Percentiles rank a stretch among this genome's conserved stretches.
Conservation (phyloP, 2,797 vertebrate genomes). For the Acrocephalus scirpaceus region DNA sequence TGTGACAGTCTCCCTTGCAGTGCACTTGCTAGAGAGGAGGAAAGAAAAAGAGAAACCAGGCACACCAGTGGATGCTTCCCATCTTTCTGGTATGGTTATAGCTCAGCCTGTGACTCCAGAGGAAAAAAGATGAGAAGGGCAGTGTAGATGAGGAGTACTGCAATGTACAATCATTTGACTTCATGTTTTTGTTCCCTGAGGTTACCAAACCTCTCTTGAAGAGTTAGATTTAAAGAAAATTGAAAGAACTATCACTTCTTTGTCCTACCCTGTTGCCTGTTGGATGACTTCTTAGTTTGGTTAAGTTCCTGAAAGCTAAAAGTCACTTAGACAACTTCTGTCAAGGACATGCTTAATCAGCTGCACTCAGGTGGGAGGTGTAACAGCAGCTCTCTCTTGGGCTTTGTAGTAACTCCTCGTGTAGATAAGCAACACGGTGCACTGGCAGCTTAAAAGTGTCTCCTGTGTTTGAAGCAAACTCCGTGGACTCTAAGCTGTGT, state of each 20-base stretch:
- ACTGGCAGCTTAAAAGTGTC: constrained; percentile 51
- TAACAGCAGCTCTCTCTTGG: constrained; percentile 33
- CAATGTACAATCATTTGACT: neutral
- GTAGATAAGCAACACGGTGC: constrained; percentile 44
- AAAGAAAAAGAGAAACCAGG: neutral
- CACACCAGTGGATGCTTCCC: neutral
- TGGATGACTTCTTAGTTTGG: constrained; percentile 44
- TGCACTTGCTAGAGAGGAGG: neutral
- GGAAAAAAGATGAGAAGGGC: neutral
- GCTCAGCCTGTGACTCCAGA: neutral
- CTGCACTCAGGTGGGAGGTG: constrained; percentile 40
- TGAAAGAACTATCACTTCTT: constrained; percentile 6
- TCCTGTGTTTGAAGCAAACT: constrained; percentile 54
- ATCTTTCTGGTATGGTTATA: neutral
- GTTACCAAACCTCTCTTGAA: constrained; percentile 30
- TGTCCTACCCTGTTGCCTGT: constrained; percentile 29
- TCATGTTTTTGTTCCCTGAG: neutral
- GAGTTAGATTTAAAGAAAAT: constrained; percentile 42
- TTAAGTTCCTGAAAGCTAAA: constrained; percentile 40
- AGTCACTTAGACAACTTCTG: constrained; percentile 33
- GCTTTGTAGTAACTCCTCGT: constrained; percentile 59
- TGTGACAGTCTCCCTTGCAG: neutral
- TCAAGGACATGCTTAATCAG: constrained; percentile 56
- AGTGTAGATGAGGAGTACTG: neutral
- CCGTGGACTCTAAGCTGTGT: constrained; percentile 27